Conservation (phyloP, 2,113 vertebrate genomes). For the Mastomys coucha region DNA sequence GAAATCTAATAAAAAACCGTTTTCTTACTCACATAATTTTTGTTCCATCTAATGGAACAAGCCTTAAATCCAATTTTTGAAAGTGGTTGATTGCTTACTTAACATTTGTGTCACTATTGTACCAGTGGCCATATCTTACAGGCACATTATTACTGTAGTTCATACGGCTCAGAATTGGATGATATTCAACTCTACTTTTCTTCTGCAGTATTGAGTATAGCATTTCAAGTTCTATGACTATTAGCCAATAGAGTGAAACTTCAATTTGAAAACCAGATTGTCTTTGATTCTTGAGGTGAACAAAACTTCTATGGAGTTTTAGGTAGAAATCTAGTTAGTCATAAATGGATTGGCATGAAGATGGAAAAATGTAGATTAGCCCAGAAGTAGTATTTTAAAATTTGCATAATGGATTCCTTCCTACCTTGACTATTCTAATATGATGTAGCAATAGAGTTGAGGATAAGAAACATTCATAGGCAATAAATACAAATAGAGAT, state of each 20-base stretch:
- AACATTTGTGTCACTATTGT: background rate
- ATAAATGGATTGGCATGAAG: background rate
- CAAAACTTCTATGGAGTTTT: background rate
- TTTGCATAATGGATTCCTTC: background rate
- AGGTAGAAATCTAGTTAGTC: background rate
- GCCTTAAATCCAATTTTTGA: background rate
- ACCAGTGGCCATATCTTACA: background rate
- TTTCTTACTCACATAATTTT: background rate
- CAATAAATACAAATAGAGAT: background rate
- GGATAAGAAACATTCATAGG: background rate
- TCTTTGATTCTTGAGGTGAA: background rate
- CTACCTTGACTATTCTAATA: too few species aligned
- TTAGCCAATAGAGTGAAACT: background rate
- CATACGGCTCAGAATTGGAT: background rate
- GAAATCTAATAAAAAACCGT: background rate
- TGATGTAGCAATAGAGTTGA: background rate
- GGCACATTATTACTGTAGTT: background rate
- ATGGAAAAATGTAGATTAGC: background rate
- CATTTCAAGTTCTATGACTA: too few species aligned
- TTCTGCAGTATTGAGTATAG: background rate
- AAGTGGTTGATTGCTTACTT: background rate
- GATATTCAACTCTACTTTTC: background rate
- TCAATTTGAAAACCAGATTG: background rate
- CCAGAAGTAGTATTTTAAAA: background rate
- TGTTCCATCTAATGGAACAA: background rate